Evolutionary conservation across 1,140 invertebrate species (phyloP).

Genomic region (Drosophila murphyi): DNA sequence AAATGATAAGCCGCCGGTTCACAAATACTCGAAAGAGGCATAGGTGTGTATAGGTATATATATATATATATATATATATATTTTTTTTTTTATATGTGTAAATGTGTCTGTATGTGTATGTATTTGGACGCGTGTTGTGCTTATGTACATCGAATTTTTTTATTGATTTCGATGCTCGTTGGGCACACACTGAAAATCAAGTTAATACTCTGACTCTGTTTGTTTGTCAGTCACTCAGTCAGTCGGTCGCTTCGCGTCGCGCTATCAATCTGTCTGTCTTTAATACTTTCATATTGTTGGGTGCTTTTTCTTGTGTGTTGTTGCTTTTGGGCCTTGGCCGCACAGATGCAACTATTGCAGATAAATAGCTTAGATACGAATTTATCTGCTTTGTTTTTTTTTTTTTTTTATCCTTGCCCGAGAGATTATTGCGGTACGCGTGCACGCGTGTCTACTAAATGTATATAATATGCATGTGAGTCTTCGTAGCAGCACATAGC

Average conservation of each 20-base stretch:
- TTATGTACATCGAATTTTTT: constrained; percentile 52
- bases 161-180: constrained; percentile 52
- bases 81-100: not conserved
- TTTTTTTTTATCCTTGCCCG: not conserved
- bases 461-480: too few species aligned
- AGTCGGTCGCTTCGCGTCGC: constrained; percentile 24
- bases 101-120: constrained; percentile 6
- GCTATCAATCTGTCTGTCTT: constrained; percentile 54
- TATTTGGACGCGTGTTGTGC: constrained; percentile 18
- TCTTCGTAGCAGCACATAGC: constrained; percentile 8
- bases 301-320: constrained; percentile 11
- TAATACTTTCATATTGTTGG: constrained; percentile 50
- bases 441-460: too few species aligned
- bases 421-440: too few species aligned
- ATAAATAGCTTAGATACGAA: constrained; percentile 2
- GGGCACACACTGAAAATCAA: constrained; percentile 34
- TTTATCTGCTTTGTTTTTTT: not conserved
- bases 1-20: constrained; percentile 70
- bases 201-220: constrained; percentile 42
- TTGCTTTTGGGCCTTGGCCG: constrained; percentile 9
- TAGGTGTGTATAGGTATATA: constrained; percentile 15
- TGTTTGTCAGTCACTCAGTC: constrained; percentile 37
- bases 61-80: constrained; percentile 7
- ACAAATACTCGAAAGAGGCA: constrained; percentile 44
- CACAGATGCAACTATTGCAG: constrained; percentile 1